Evolutionary conservation across 1,140 invertebrate genomes (phyloP), one percentile per base, ranked within the genome.

Genomic region (Hormaphis cornu): DNA sequence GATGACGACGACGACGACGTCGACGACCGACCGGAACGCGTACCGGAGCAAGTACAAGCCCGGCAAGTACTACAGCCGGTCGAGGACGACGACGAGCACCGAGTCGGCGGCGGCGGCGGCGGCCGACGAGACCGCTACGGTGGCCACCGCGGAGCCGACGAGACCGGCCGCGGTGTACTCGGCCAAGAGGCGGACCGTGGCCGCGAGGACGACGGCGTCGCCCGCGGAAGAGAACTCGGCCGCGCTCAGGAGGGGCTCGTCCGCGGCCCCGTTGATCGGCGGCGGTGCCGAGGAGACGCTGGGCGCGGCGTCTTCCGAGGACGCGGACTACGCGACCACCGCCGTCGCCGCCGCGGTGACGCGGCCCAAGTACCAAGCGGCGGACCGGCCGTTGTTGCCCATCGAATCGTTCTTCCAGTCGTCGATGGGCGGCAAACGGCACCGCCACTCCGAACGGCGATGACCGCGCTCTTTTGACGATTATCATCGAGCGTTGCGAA

Each of bases 391-490:
- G 0, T 80, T 80, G n/a, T 70, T 82, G 9, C 81, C 81, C 0
- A 80, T 82, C 50, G 81, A 82, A 73, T 80, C 81, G 0, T 82
- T 82, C 73, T 82, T 82, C 70, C 80, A 81, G 26, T 72, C 72
- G n/a, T 72, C 61, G 18, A 46, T 66, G 18, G 3, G 42, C 18
- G 6, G 18, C 12, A 66, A 66, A 66, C 40, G 61, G 12, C 18
- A 66, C 33, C 54, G n/a, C 20, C 37, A 40, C n/a, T n/a, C n/a
- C 33, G 14, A 58, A 14, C 35, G 33, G 12, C 33, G 54, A 40
- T 58, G 33, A 58, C 40, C 20, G 14, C 5, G 30, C 54, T n/a
- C n/a, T n/a, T n/a, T n/a, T n/a, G n/a, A n/a, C n/a, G n/a, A n/a
- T n/a, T n/a, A n/a, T n/a, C n/a, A n/a, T n/a, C n/a, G n/a, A n/a